Percentiles rank a stretch among this genome's conserved stretches.
Evolutionary conservation across 2,113 vertebrate species (phyloP).

Genomic region (Grallaria varia): DNA sequence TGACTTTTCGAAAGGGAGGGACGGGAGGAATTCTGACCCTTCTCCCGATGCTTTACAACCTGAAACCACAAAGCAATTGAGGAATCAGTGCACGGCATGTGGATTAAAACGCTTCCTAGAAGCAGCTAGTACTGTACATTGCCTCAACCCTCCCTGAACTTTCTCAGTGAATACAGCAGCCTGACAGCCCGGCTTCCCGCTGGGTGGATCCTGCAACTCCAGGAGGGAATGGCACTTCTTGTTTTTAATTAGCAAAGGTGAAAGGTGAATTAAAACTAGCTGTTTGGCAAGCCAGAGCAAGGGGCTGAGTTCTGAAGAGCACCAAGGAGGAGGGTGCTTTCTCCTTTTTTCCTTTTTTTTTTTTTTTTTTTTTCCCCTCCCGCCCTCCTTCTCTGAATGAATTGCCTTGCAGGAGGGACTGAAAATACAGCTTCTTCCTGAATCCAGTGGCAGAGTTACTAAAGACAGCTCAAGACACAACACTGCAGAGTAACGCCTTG

Average conservation of each 20-base stretch:
- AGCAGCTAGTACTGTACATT: neutral
- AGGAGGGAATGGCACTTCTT: constrained; percentile 68
- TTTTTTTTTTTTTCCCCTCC: neutral
- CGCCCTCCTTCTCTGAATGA: constrained; percentile 60
- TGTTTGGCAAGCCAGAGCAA: constrained; percentile 73
- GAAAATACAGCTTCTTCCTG: constrained; percentile 63
- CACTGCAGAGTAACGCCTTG: constrained; percentile 63
- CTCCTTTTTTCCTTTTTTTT: neutral
- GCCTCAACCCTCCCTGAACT: constrained; percentile 74
- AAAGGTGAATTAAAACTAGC: constrained; percentile 77
- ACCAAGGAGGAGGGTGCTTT: constrained; percentile 33
- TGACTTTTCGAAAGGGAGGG: neutral
- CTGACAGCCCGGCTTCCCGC: constrained; percentile 73
- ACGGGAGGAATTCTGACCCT: neutral
- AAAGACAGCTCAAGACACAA: constrained; percentile 61
- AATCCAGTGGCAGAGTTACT: constrained; percentile 44
- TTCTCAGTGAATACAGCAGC: constrained; percentile 59
- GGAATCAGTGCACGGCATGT: constrained; percentile 51
- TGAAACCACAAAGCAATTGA: neutral
- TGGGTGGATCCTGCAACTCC: constrained; percentile 71
- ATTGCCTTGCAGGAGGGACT: constrained; percentile 62
- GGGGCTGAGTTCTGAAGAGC: constrained; percentile 65
- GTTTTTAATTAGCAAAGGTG: constrained; percentile 79
- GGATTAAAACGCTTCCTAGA: constrained; percentile 57
- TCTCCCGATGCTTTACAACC: neutral